A percentile compares a stretch with the other conserved stretches of the same genome.
These are phyloP conservation scores for Lontra canadensis DNA, from an alignment of 2,113 vertebrate genomes.

Conservation along the genomic window DNA sequence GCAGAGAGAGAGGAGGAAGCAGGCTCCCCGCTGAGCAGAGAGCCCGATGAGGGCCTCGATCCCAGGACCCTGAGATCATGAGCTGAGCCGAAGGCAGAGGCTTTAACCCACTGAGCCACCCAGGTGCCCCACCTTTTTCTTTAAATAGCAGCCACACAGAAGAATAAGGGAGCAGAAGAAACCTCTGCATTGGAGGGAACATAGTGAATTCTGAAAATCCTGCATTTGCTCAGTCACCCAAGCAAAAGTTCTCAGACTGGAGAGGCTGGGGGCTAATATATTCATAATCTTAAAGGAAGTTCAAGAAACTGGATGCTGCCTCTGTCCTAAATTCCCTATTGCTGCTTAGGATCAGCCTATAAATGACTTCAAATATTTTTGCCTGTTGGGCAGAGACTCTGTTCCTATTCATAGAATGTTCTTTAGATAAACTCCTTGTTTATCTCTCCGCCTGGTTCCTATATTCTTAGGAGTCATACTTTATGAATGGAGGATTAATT, in stretches of 20 bases:
- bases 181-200: neutral
- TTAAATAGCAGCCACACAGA: slow-evolving; percentile 47
- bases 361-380: slow-evolving; percentile 36
- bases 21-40: no score
- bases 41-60: no score
- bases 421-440: slow-evolving; percentile 19
- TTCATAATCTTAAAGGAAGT: slow-evolving; percentile 17
- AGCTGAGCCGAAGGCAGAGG: no score
- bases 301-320: neutral
- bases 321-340: slow-evolving; percentile 19
- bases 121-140: slow-evolving; percentile 8
- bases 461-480: neutral
- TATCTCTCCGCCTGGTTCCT: neutral
- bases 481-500: slow-evolving; percentile 28
- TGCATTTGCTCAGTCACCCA: neutral
- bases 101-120: no score
- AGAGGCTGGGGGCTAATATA: neutral
- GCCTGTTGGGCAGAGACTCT: neutral
- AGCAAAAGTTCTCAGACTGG: slow-evolving; percentile 14
- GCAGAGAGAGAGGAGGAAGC: no score
- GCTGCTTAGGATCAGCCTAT: neutral
- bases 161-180: neutral
- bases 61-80: no score
- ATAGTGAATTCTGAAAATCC: neutral
- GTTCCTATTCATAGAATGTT: neutral